Evolutionary conservation across 2,888 invertebrate species (phyloP).

Genomic region (Sesia bembeciformis): DNA sequence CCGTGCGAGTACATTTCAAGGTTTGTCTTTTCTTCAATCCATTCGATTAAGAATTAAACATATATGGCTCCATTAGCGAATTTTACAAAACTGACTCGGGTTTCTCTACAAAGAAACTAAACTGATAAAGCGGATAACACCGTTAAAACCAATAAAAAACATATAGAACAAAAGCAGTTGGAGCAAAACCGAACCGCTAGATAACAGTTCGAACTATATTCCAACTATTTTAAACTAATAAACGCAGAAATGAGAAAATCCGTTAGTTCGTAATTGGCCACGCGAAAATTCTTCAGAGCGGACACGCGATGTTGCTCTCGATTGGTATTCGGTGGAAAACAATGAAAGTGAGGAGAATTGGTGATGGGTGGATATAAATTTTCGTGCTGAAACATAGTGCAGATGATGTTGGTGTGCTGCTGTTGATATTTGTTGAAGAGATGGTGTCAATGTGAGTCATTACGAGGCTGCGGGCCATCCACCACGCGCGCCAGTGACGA

Average conservation of each 20-base stretch:
- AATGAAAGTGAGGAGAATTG: slow-evolving; percentile 9
- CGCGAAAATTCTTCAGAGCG: slow-evolving; percentile 7
- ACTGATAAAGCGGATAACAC: neutral
- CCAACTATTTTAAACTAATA: neutral
- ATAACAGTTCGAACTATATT: slow-evolving; percentile 2
- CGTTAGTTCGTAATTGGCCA: slow-evolving; percentile 1
- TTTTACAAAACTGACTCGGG: no score
- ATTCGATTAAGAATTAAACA: no score
- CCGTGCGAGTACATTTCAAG: no score
- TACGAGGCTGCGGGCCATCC: no score
- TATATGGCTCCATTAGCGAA: no score
- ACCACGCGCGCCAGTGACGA: no score
- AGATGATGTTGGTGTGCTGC: no score
- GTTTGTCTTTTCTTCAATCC: no score
- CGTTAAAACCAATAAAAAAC: slow-evolving; percentile 7
- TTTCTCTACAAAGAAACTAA: no score
- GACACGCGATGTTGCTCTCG: slow-evolving; percentile 14
- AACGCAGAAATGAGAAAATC: neutral
- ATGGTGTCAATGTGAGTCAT: no score
- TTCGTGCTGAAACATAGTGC: neutral
- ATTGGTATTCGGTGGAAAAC: slow-evolving; percentile 13
- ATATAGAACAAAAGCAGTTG: slow-evolving; percentile 9
- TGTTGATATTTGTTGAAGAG: no score
- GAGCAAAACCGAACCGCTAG: slow-evolving; percentile 17
- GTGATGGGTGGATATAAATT: slow-evolving; percentile 13